Base-by-base conservation (phyloP, 1,140 invertebrate species). In the Kradibia gibbosae region DNA sequence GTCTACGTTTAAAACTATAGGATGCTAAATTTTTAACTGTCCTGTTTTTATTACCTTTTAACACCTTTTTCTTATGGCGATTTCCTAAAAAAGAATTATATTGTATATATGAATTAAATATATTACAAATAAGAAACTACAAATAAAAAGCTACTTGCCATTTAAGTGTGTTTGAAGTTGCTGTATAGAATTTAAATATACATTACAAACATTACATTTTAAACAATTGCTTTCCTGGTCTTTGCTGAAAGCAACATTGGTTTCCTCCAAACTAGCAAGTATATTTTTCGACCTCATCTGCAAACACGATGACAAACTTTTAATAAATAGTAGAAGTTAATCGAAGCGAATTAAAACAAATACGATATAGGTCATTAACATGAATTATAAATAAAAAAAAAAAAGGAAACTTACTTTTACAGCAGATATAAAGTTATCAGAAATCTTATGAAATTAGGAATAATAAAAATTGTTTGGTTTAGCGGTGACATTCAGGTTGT, bases 111-210 rank as follows among this genome's bases (percentile, higher is more conserved):
- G 81, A 82, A 74, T 65, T 57, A n/a, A 3, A 62, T 60, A 67
- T 17, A 17, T 77, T 15, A 53, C 15, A 39, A 39, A 57, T 28
- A 7, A 65, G 28, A 65, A 10, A 20, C n/a, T 67, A 70, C 57
- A 70, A 13, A 42, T 8, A 11, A 55, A 42, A 39, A 13, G n/a
- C 62, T 34, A 53, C 71, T 84, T 90, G 92, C 92, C 92, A 88
- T 92, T 90, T 20, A 93, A 85, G 88, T 93, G 92, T 70, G 91
- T 92, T 84, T 92, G 91, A 13, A 93, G 86, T 83, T 93, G 92
- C 62, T 92, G 91, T 34, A 92, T 89, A 4, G 92, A 92, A 81
- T 93, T 93, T 0, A 92, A 86, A 81, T 88, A 89, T 34, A 92
- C 89, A 85, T 91, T 89, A 81, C 92, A 93, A 5, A 91, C 86